Evolutionary conservation across 2,113 vertebrate genomes (phyloP), one percentile per base, ranked within the genome.

Genomic region (Chamaetylas fuelleborni): DNA sequence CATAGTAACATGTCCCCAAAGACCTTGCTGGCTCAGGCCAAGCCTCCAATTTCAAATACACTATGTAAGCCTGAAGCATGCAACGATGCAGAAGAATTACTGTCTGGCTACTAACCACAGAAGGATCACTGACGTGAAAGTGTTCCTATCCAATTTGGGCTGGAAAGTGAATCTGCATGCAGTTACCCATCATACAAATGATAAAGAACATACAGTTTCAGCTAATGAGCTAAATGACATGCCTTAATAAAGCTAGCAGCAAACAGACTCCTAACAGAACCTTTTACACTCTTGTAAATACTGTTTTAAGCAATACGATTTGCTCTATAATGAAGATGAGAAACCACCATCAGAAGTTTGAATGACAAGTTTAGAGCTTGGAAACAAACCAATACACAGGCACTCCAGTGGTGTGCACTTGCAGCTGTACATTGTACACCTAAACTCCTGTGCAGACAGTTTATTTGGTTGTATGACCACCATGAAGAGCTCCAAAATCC

Each of bases 21-120:
- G 67, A 62, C 24, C 56, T 66, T 62, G 54, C 11, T 54, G 19
- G 19, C 42, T 83, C 24, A 66, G 50, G 42, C 47, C 83, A 86
- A 66, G 26, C 65, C 38, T 86, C 34, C 14, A 20, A 70, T 60
- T 93, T 38, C 67, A 90, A 91, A 88, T 18, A 70, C 6, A 78
- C 47, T 90, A 43, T 74, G 29, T 42, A 81, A 95, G 67, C 47
- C 34, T 70, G 42, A 88, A 73, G 67, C 53, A 80, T 5, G 29
- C 66, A 96, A 4, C 9, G 33, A 92, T 73, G 78, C 89, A 83
- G 58, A 96, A 94, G 45, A 95, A 87, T 54, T 50, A 82, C 36
- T 51, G 61, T 43, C 70, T 87, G 65, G 66, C 91, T 80, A 58
- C 64, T 86, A 82, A 54, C 78, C 93, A 93, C 6, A 81, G 38